Conservation (phyloP, 1,140 invertebrate genomes). For the Macrostomum lignano region DNA sequence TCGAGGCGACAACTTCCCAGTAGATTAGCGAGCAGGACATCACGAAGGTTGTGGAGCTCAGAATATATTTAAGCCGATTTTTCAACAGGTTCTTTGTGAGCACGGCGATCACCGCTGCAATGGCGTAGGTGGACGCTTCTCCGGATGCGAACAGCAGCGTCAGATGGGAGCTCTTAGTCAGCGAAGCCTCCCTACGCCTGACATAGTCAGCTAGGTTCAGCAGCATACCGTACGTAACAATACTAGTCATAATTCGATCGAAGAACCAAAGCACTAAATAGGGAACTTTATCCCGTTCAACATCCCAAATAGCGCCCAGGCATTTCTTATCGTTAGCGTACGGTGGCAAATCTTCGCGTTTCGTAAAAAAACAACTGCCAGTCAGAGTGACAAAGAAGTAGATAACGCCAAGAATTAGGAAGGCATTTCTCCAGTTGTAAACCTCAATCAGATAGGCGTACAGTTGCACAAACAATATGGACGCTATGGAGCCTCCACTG, state of each 20-base stretch:
- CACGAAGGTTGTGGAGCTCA: background rate
- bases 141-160: constrained; percentile 3
- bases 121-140: constrained; percentile 4
- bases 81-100: constrained; percentile 5
- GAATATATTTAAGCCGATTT: constrained; percentile 5
- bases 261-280: constrained; percentile 2
- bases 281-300: background rate
- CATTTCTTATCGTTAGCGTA: background rate
- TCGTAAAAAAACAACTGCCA: background rate
- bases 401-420: constrained; percentile 3
- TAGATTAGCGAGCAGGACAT: background rate
- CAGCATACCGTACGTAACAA: constrained; percentile 6
- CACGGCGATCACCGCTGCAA: constrained; percentile 1
- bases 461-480: constrained; percentile 6
- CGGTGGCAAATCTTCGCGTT: background rate
- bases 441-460: constrained; percentile 5
- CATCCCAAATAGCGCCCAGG: background rate
- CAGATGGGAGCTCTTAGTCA: background rate
- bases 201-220: constrained; percentile 5
- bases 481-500: constrained; percentile 4
- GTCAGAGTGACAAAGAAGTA: constrained; percentile 3
- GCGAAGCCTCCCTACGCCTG: background rate
- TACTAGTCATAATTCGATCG: constrained; percentile 5
- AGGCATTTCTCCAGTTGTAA: constrained; percentile 1
- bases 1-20: constrained; percentile 1